These are phyloP conservation scores for Drosophila neocordata DNA, from an alignment of 1,140 invertebrate genomes.

Conservation along the genomic window DNA sequence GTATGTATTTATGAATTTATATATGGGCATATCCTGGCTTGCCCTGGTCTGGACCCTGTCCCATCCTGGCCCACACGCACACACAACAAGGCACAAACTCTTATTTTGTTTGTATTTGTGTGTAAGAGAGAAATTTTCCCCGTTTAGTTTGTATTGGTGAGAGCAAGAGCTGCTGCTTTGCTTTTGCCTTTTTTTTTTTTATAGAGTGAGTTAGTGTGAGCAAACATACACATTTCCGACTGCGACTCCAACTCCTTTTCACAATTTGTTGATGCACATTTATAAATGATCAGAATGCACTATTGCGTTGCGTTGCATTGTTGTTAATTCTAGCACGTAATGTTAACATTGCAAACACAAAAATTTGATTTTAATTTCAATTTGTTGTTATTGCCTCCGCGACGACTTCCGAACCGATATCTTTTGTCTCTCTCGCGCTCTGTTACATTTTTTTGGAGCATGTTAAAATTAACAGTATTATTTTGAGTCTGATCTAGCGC, in stretches of 20 bases:
- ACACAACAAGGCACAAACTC: conserved; percentile 17
- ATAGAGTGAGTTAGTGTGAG: background rate
- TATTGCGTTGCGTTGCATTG: conserved; percentile 26
- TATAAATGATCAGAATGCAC: conserved; percentile 45
- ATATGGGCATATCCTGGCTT: background rate
- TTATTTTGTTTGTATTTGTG: conserved; percentile 24
- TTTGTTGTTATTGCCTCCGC: conserved; percentile 27
- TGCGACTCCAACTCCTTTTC: conserved; percentile 15
- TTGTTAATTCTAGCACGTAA: conserved; percentile 21
- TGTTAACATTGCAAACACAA: conserved; percentile 56
- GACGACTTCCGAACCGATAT: conserved; percentile 5
- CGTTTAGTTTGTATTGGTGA: conserved; percentile 15
- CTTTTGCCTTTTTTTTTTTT: conserved; percentile 21
- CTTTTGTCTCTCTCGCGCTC: background rate
- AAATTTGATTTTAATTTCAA: conserved; percentile 55
- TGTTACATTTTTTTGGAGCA: background rate
- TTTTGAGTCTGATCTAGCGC: background rate
- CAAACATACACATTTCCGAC: conserved; percentile 39
- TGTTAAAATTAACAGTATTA: background rate
- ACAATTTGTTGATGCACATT: conserved; percentile 13
- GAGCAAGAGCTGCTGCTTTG: background rate
- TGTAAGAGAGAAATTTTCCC: conserved; percentile 16
- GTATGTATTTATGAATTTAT: background rate
- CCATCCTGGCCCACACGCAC: background rate
- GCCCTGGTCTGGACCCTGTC: conserved; percentile 10